phyloP scores from a whole-genome alignment of 1,140 invertebrate species.

The Trissolcus basalis region DNA sequence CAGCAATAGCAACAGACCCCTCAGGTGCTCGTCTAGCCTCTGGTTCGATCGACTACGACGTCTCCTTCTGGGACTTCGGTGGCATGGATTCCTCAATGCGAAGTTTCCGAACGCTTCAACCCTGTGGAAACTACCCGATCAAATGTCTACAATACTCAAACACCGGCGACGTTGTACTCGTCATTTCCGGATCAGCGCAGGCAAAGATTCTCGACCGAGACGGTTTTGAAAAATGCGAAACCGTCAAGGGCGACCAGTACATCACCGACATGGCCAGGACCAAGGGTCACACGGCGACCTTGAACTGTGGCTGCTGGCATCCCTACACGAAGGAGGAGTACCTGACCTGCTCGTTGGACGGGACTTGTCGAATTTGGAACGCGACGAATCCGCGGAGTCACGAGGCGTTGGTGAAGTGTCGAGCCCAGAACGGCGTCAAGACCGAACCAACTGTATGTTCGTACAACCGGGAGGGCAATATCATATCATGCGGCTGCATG shows the following conservation, averaged over 20 bases:
- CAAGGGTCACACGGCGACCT: slow-evolving; percentile 95
- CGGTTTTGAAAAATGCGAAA: slow-evolving; percentile 96
- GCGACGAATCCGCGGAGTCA: slow-evolving; percentile 85
- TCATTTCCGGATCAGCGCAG: slow-evolving; percentile 92
- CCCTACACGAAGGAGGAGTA: slow-evolving; percentile 94
- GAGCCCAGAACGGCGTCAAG: slow-evolving; percentile 91
- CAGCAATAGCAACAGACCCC: slow-evolving; percentile 91
- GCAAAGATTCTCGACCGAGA: slow-evolving; percentile 97
- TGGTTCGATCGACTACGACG: slow-evolving; percentile 96
- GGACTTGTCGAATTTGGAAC: slow-evolving; percentile 94
- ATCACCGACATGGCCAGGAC: slow-evolving; percentile 95
- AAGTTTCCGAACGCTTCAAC: slow-evolving; percentile 93
- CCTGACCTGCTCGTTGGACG: slow-evolving; percentile 94
- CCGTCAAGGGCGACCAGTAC: slow-evolving; percentile 97
- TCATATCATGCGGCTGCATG: slow-evolving; percentile 92
- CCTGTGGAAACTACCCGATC: slow-evolving; percentile 97
- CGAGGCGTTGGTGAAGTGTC: slow-evolving; percentile 91
- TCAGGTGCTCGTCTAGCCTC: slow-evolving; percentile 93
- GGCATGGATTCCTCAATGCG: slow-evolving; percentile 95
- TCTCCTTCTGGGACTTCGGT: slow-evolving; percentile 98
- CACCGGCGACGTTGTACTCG: slow-evolving; percentile 95
- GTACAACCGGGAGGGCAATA: slow-evolving; percentile 91
- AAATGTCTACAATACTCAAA: slow-evolving; percentile 92
- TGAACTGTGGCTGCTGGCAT: slow-evolving; percentile 96
- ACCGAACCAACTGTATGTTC: slow-evolving; percentile 90